Conservation (phyloP, 2,797 vertebrate species). For the Anguilla obscura region DNA sequence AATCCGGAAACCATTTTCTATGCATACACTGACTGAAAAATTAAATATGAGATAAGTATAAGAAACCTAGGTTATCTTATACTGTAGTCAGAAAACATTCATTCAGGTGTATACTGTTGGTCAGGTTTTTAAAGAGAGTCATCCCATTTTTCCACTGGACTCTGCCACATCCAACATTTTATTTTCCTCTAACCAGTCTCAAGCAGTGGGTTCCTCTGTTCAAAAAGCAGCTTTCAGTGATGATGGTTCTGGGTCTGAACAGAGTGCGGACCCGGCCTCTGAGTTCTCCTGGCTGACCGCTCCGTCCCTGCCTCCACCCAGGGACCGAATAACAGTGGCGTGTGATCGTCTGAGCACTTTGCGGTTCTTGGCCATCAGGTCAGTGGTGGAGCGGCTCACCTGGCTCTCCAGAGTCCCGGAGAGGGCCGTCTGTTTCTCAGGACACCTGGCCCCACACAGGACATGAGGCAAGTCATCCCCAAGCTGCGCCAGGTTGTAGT, state of each 20-base stretch:
- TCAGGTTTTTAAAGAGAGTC: background rate
- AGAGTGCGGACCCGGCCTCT: slow-evolving; percentile 18
- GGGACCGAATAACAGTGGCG: slow-evolving; percentile 55
- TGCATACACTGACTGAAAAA: no score
- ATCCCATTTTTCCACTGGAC: background rate
- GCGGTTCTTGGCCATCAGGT: slow-evolving; percentile 32
- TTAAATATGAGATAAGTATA: no score
- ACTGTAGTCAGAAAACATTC: no score
- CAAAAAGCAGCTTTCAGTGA: background rate
- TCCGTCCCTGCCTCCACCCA: background rate
- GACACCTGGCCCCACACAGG: slow-evolving; percentile 26
- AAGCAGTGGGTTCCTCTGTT: background rate
- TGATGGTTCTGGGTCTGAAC: background rate
- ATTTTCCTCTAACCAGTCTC: background rate
- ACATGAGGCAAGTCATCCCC: slow-evolving; percentile 25
- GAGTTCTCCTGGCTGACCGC: slow-evolving; percentile 51
- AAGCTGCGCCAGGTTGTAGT: slow-evolving; percentile 27
- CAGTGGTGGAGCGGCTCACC: slow-evolving; percentile 3
- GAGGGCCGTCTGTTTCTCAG: slow-evolving; percentile 25
- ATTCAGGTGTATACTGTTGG: no score
- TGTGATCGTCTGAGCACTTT: slow-evolving; percentile 35
- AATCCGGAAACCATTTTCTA: no score
- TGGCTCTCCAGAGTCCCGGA: slow-evolving; percentile 37
- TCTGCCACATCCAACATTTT: background rate
- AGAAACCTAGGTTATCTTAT: no score